Percentiles rank a stretch among this genome's conserved stretches.
Conservation (phyloP, 1,140 invertebrate genomes). For the Sinella curviseta region DNA sequence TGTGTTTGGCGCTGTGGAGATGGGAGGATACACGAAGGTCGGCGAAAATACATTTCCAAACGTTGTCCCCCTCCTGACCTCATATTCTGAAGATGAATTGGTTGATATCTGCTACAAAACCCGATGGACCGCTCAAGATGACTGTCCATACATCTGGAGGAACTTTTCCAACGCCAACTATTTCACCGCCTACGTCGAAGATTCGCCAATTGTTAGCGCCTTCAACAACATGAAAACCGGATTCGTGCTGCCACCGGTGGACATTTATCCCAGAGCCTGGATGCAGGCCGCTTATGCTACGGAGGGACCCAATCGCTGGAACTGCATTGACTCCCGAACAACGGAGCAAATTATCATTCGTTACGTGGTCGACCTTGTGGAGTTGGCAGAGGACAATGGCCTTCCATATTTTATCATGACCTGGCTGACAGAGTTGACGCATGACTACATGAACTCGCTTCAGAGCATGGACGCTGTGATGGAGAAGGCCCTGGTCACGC, state of each 20-base stretch:
- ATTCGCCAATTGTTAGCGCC: slow-evolving; percentile 50
- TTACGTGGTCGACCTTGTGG: slow-evolving; percentile 29
- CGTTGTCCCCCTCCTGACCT: slow-evolving; percentile 32
- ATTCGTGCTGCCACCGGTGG: slow-evolving; percentile 54
- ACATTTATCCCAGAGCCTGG: slow-evolving; percentile 55
- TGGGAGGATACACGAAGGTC: slow-evolving; percentile 47
- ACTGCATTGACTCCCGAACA: slow-evolving; percentile 34
- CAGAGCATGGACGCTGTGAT: slow-evolving; percentile 22
- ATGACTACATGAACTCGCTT: slow-evolving; percentile 24
- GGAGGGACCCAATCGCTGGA: too few relatives aligned
- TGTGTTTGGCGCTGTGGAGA: slow-evolving; percentile 40
- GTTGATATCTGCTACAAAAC: slow-evolving; percentile 3
- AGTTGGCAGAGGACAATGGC: neutral
- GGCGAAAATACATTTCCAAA: slow-evolving; percentile 45
- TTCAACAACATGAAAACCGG: slow-evolving; percentile 55
- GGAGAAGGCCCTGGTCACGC: slow-evolving; percentile 14
- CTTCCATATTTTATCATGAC: slow-evolving; percentile 34
- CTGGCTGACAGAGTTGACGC: slow-evolving; percentile 40
- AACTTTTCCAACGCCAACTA: slow-evolving; percentile 37
- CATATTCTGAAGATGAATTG: slow-evolving; percentile 29
- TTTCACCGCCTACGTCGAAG: slow-evolving; percentile 42
- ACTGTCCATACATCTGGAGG: slow-evolving; percentile 43
- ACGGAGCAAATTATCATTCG: slow-evolving; percentile 31
- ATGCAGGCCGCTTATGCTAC: slow-evolving; percentile 44
- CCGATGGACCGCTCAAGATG: slow-evolving; percentile 12